Percentiles rank a stretch among this genome's conserved stretches.
Evolutionary conservation across 2,888 invertebrate genomes (phyloP).

Genomic region (Xanthorhoe designata): DNA sequence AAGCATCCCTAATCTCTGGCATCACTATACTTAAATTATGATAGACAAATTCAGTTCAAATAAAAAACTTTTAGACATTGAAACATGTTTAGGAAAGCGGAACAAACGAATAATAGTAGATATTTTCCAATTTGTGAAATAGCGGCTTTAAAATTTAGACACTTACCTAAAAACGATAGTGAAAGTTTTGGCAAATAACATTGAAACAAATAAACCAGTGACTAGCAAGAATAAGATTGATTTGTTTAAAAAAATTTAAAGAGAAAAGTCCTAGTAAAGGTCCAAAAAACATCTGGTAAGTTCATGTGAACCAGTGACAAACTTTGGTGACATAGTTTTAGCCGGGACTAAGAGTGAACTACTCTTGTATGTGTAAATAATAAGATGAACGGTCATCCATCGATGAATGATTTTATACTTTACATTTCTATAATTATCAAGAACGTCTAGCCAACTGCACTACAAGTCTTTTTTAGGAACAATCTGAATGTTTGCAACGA

Average conservation of each 20-base stretch:
- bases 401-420: not conserved
- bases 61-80: conserved; percentile 43
- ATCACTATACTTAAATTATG: not conserved
- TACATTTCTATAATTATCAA: not conserved
- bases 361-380: not conserved
- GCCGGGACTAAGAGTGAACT: not conserved
- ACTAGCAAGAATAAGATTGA: conserved; percentile 11
- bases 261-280: not conserved
- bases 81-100: conserved; percentile 68
- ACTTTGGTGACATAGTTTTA: not conserved
- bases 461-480: too few relatives aligned
- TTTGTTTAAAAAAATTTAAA: conserved; percentile 4
- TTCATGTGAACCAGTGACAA: not conserved
- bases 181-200: conserved; percentile 31
- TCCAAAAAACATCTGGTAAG: not conserved
- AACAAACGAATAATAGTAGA: conserved; percentile 58
- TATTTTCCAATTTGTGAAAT: conserved; percentile 51
- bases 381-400: not conserved
- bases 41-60: conserved; percentile 7
- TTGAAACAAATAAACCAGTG: conserved; percentile 28
- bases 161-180: conserved; percentile 25
- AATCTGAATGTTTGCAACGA: too few relatives aligned
- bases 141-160: conserved; percentile 37
- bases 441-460: too few relatives aligned
- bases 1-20: too few relatives aligned